Evolutionary conservation across 2,113 vertebrate genomes (phyloP).

Genomic region (Microtus richardsoni): DNA sequence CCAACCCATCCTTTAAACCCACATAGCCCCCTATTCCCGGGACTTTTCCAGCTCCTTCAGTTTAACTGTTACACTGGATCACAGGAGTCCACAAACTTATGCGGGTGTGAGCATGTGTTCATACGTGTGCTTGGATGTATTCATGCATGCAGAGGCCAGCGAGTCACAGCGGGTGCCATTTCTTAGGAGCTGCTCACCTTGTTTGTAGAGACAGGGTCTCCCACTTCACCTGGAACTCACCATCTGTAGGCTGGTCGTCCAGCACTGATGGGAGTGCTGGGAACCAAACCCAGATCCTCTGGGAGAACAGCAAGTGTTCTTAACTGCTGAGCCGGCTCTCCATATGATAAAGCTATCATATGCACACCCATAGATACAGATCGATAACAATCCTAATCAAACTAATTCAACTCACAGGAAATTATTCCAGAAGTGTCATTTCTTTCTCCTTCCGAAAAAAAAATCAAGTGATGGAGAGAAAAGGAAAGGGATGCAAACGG

Average conservation of each 20-base stretch:
- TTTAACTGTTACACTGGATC: not conserved
- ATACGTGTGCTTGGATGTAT: not conserved
- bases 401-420: slow-evolving; percentile 26
- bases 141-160: not conserved
- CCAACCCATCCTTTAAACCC: not conserved
- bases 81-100: not conserved
- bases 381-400: slow-evolving; percentile 2
- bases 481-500: slow-evolving; percentile 46
- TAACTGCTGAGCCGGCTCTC: not conserved
- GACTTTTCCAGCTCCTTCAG: not conserved
- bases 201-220: not conserved
- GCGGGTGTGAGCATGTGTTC: not conserved
- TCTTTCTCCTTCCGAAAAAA: slow-evolving; percentile 40
- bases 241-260: no score
- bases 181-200: not conserved
- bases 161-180: not conserved
- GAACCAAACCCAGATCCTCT: not conserved
- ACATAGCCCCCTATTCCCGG: not conserved
- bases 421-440: slow-evolving; percentile 16
- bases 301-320: not conserved
- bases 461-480: not conserved
- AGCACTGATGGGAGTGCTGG: not conserved
- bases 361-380: not conserved
- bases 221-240: not conserved
- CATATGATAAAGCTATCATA: not conserved